These are phyloP conservation scores for Astreopora myriophthalma DNA, from an alignment of 64 coral and sea anemone species.

Conservation along the genomic window DNA sequence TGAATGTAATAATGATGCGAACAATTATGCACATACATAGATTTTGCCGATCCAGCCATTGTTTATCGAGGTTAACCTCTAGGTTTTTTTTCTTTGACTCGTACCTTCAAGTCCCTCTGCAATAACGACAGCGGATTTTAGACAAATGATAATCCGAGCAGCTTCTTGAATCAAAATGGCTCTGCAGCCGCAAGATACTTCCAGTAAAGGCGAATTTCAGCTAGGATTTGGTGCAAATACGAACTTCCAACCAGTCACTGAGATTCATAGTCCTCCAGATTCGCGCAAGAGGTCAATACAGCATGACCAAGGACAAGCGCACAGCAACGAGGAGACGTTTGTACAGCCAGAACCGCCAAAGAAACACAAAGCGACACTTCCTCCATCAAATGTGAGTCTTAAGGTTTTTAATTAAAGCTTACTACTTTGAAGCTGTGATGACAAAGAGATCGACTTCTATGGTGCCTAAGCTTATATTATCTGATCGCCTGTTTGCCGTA, in stretches of 20 bases:
- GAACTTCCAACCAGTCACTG: not conserved
- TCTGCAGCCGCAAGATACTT: not conserved
- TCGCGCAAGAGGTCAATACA: constrained; percentile 6
- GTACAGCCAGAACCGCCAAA: constrained; percentile 33
- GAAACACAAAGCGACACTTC: not conserved
- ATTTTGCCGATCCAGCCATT: no score
- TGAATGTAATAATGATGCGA: no score
- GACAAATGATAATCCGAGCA: not conserved
- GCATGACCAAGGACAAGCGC: constrained; percentile 3
- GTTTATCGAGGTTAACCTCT: no score
- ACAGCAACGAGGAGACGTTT: not conserved
- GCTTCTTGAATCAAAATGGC: not conserved
- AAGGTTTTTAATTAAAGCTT: no score
- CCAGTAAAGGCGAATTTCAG: constrained; percentile 2
- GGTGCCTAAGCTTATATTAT: no score
- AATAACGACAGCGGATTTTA: no score
- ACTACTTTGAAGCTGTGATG: no score
- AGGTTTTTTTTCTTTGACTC: not conserved
- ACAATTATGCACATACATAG: no score
- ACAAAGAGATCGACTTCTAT: no score
- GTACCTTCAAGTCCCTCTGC: no score
- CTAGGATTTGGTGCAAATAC: constrained; percentile 20
- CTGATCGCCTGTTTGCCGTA: no score
- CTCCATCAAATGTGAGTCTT: constrained; percentile 7
- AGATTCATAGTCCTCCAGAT: constrained; percentile 3